phyloP scores from a whole-genome alignment of 2,797 vertebrate genomes.

The Sarcoramphus papa region DNA sequence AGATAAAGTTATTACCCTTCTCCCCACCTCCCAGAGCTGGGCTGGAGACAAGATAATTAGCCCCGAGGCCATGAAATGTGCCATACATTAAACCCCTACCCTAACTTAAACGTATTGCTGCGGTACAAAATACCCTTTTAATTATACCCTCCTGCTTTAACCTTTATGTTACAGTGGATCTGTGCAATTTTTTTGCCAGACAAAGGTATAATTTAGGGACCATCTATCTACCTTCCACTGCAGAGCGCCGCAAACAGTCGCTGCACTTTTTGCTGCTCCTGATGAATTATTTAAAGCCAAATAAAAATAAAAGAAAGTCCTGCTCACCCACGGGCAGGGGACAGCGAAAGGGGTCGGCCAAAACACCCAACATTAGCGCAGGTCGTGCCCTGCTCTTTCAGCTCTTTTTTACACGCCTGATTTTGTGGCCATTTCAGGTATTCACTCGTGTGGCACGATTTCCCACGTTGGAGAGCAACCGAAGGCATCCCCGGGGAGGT shows the following conservation, averaged over 20 bases:
- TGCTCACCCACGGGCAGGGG: not conserved
- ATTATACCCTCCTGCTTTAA: not conserved
- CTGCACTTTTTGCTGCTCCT: not conserved
- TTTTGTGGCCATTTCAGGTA: not conserved
- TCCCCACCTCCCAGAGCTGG: not conserved
- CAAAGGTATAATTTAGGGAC: not conserved
- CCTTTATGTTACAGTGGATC: not conserved
- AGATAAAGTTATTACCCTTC: not conserved
- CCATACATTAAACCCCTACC: not conserved
- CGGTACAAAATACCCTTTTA: not conserved
- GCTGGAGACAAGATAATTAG: not conserved
- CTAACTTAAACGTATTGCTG: not conserved
- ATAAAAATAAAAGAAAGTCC: not conserved
- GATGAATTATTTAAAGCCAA: not conserved
- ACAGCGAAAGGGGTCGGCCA: not conserved
- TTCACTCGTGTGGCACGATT: fast-evolving
- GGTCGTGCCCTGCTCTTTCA: not conserved
- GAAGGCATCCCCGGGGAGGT: fast-evolving
- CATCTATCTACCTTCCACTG: not conserved
- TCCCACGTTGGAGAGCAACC: fast-evolving
- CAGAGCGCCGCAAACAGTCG: not conserved
- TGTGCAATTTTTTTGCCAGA: not conserved
- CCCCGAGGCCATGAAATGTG: not conserved
- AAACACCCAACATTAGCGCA: fast-evolving
- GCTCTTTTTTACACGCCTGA: not conserved